Percentiles rank a stretch among this genome's conserved stretches.
Evolutionary conservation across 2,113 vertebrate genomes (phyloP).

Genomic region (Peromyscus leucopus): DNA sequence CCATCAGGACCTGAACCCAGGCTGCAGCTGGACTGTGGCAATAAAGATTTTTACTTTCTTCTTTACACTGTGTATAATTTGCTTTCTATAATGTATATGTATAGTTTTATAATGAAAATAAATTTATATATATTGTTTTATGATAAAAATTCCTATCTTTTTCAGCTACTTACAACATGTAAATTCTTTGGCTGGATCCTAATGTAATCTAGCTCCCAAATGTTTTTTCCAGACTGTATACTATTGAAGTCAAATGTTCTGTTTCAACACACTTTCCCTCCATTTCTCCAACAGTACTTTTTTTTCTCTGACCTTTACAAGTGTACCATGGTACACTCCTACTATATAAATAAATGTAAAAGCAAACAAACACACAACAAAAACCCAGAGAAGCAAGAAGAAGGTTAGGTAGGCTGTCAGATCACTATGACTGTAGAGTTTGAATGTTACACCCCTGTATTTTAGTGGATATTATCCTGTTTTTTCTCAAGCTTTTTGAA

Average conservation of each 20-base stretch:
- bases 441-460: background rate
- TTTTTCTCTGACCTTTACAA: constrained; percentile 12
- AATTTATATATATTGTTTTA: background rate
- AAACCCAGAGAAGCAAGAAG: background rate
- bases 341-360: background rate
- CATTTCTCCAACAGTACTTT: constrained; percentile 22
- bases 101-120: constrained; percentile 20
- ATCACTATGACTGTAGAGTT: background rate
- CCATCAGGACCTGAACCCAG: no score
- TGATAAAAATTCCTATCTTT: constrained; percentile 40
- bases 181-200: constrained; percentile 53
- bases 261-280: constrained; percentile 54
- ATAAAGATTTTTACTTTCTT: constrained; percentile 28
- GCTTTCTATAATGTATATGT: constrained; percentile 7
- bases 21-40: no score
- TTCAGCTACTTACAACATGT: constrained; percentile 27
- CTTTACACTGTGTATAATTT: background rate
- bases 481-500: constrained; percentile 15
- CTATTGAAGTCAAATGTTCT: constrained; percentile 70
- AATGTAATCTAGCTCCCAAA: constrained; percentile 44
- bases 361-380: background rate
- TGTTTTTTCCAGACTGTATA: constrained; percentile 61
- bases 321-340: background rate
- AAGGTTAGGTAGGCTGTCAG: background rate
- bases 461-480: background rate